Conservation (phyloP, 2,113 vertebrate species). For the Pseudopipra pipra region DNA sequence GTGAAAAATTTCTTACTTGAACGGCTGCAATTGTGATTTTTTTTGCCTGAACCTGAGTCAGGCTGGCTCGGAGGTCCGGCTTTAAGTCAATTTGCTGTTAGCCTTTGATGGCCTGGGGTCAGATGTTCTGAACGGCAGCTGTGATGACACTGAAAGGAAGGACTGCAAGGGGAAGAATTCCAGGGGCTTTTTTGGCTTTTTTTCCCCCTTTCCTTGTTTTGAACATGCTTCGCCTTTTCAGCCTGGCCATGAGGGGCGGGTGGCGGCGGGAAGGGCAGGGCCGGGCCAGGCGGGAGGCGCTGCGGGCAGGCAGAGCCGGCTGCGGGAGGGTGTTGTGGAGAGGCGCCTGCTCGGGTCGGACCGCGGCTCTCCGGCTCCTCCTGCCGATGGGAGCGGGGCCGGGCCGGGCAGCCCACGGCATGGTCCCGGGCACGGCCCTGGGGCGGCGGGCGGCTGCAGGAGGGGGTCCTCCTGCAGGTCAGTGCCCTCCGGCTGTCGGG, state of each 20-base stretch:
- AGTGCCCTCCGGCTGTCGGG: neutral
- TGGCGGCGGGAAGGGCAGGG: neutral
- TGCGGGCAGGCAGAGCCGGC: neutral
- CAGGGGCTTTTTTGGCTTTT: too few species aligned
- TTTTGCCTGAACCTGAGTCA: neutral
- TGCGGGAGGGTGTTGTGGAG: neutral
- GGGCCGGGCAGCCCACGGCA: neutral
- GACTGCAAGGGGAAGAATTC: too few species aligned
- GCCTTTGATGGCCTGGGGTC: neutral
- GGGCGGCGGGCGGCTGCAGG: too few species aligned
- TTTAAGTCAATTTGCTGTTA: neutral
- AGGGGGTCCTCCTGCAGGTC: neutral
- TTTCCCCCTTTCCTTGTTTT: rapidly evolving
- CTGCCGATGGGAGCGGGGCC: neutral
- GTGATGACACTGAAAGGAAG: neutral
- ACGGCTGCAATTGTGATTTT: neutral
- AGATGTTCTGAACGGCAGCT: neutral
- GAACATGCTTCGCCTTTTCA: too few species aligned
- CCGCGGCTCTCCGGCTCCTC: neutral
- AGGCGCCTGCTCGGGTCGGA: neutral
- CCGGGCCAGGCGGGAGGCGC: neutral
- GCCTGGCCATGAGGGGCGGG: neutral
- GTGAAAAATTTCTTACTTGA: neutral
- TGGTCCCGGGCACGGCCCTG: neutral
- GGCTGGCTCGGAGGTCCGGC: neutral